Evolutionary conservation across 2,113 vertebrate genomes (phyloP).

Genomic region (Donacobius atricapilla): DNA sequence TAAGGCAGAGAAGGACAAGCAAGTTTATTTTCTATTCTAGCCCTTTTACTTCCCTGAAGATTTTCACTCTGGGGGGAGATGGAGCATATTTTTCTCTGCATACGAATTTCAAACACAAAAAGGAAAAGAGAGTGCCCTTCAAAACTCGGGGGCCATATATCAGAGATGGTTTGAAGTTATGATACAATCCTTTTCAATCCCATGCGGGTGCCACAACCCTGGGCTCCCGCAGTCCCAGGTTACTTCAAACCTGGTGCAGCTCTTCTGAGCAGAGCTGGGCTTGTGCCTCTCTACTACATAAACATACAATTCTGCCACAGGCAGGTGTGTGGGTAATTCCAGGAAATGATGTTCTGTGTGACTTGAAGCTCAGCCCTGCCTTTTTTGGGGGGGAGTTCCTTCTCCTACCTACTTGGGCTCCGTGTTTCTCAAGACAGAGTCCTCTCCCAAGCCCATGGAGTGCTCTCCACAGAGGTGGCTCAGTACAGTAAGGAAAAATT

Average conservation of each 20-base stretch:
- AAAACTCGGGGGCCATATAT: not conserved
- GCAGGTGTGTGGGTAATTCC: fast-evolving
- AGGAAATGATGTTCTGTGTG: not conserved
- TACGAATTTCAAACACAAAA: not conserved
- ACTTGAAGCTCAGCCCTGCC: not conserved
- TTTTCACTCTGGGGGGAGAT: not conserved
- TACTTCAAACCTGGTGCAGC: not conserved
- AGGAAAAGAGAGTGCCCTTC: not conserved
- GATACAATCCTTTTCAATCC: not conserved
- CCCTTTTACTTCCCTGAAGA: not conserved
- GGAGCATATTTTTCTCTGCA: not conserved
- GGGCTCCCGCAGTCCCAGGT: not conserved
- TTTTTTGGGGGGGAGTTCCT: not conserved
- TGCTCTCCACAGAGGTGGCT: not conserved
- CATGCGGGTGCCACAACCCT: fast-evolving
- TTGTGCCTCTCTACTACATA: not conserved
- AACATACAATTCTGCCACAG: not conserved
- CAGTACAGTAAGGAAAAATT: not conserved
- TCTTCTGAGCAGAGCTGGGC: not conserved
- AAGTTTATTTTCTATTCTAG: not conserved
- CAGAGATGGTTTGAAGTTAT: not conserved
- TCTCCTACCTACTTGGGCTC: not conserved
- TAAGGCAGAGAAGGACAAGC: not conserved
- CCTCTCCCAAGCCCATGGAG: fast-evolving
- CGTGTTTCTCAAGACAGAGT: not conserved